Evolutionary conservation across 2,797 vertebrate genomes (phyloP), one percentile per base, ranked within the genome.

Genomic region (Pyrrhura leucotis): DNA sequence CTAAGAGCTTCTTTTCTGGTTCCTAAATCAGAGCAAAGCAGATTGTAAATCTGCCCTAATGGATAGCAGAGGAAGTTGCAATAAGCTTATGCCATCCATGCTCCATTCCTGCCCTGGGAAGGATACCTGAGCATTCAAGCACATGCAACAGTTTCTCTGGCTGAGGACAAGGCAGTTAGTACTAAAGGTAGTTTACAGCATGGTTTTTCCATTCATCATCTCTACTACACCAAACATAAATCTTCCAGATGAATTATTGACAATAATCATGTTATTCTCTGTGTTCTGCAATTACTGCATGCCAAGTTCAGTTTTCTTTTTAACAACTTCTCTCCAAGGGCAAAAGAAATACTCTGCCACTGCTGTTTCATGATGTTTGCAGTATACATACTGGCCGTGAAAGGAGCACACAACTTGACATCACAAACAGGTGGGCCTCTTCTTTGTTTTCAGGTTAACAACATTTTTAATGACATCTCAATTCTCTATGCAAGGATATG

Each of bases 381-480:
- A 58, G 26, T 31, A 85, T 21, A 19, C 1, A 0, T 33, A 31
- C 31, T 1, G 0, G 40, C 18, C 39, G 22, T 9, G 18, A 33
- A 58, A 87, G 42, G 23, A 53, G 71, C 28, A 56, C 28, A 47
- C 10, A 4, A 20, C 31, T 63, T 35, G 7, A 61, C 0, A 0
- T 29, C 14, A 51, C 35, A 51, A 33, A 61, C 2, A 1, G 2
- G 6, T 73, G 6, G 14, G 20, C 7, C 22, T 62, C 59, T 15
- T 50, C 35, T 87, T 90, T 59, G 8, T 66, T 88, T 88, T 88
- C 81, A 72, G 31, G 77, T 81, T 72, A 83, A 72, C 22, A 76
- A 28, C n/a, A 18, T 21, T 77, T 92, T 67, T 31, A 82, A 67
- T 50, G 13, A 21, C 3, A 2, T 62, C 44, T 91, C 31, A 16